These are phyloP conservation scores for Acanthurus tractus DNA, from an alignment of 2,797 vertebrate genomes.

Conservation along the genomic window DNA sequence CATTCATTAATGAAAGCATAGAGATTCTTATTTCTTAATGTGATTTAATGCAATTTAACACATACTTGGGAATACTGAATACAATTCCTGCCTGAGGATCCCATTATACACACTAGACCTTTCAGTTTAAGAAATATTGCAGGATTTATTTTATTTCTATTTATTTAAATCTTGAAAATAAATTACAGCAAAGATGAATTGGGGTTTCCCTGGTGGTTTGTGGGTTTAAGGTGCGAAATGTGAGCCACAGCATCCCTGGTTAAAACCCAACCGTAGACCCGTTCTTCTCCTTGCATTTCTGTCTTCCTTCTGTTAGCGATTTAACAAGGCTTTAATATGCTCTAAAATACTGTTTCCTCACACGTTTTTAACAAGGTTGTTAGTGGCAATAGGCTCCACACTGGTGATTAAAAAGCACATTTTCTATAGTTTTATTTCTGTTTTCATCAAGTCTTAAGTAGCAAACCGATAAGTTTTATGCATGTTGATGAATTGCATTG, in stretches of 20 bases:
- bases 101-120: too few relatives aligned
- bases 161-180: background rate
- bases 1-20: too few relatives aligned
- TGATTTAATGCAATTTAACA: too few relatives aligned
- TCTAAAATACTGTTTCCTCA: background rate
- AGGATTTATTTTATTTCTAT: background rate
- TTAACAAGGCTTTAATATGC: background rate
- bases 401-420: background rate
- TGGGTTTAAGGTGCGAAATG: background rate
- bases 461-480: background rate
- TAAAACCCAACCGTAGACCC: rapidly evolving
- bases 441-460: background rate
- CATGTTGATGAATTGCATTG: background rate
- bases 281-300: background rate
- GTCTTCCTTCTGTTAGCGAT: background rate
- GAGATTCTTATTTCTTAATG: too few relatives aligned
- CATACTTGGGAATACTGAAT: too few relatives aligned
- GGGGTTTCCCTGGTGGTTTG: background rate
- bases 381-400: background rate
- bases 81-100: too few relatives aligned
- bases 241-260: rapidly evolving
- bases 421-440: background rate
- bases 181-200: background rate
- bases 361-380: background rate
- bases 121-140: background rate